Conservation (phyloP, 2,888 invertebrate genomes). For the Ecliptopera silaceata region DNA sequence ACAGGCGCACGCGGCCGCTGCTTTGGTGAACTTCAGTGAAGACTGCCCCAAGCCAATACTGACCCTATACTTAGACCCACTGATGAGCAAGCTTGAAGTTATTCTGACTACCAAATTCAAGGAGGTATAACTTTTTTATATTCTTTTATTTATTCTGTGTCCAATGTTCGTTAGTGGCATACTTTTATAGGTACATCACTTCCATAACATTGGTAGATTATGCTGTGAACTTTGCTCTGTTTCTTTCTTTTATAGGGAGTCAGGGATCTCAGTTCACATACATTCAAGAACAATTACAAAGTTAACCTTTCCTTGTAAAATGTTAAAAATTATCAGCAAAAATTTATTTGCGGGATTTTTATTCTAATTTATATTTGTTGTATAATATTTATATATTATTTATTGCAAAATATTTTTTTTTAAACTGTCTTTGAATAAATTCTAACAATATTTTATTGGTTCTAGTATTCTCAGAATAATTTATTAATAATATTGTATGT, state of each 20-base stretch:
- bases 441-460: too few species aligned
- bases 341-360: too few species aligned
- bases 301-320: too few species aligned
- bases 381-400: too few species aligned
- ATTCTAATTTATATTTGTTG: too few species aligned
- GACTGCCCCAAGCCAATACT: conserved; percentile 98
- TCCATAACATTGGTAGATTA: conserved; percentile 80
- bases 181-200: conserved; percentile 59
- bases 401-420: too few species aligned
- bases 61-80: conserved; percentile 93
- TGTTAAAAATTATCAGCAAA: too few species aligned
- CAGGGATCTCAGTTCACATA: conserved; percentile 76
- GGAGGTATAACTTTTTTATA: conserved; percentile 81
- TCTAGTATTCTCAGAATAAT: too few species aligned
- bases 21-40: conserved; percentile 99
- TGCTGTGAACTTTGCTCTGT: conserved; percentile 73
- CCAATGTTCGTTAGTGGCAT: conserved; percentile 82
- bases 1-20: conserved; percentile 93
- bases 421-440: too few species aligned
- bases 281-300: conserved; percentile 44
- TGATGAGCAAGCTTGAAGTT: conserved; percentile 95
- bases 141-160: background rate
- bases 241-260: conserved; percentile 62
- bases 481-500: too few species aligned
- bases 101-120: conserved; percentile 96